Conservation (phyloP, 2,797 vertebrate species). For the Allobates femoralis region DNA sequence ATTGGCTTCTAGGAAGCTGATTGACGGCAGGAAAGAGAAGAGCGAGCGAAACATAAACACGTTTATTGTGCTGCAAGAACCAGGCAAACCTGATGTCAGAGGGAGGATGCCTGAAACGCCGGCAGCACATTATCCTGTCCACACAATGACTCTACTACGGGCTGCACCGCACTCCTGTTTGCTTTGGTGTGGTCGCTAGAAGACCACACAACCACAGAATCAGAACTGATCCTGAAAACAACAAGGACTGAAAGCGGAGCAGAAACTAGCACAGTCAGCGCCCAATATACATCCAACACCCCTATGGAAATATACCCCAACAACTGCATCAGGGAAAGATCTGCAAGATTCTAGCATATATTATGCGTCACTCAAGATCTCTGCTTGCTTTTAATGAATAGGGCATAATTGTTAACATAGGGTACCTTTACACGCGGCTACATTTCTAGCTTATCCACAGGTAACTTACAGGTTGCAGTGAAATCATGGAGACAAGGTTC, state of each 20-base stretch:
- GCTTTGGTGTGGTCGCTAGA: slow-evolving; percentile 18
- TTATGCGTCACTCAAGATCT: no score
- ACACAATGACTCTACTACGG: neutral
- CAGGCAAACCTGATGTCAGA: slow-evolving; percentile 49
- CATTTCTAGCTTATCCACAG: no score
- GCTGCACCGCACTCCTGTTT: neutral
- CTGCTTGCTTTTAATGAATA: no score
- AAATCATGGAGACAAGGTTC: no score
- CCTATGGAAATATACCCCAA: no score
- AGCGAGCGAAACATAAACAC: slow-evolving; percentile 21
- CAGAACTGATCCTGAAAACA: neutral
- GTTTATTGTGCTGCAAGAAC: slow-evolving; percentile 52
- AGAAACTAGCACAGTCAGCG: neutral
- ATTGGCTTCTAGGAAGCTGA: slow-evolving; percentile 28
- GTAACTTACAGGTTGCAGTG: no score
- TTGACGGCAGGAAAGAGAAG: neutral
- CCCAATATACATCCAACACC: no score
- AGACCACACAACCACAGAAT: slow-evolving; percentile 7
- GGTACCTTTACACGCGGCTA: no score
- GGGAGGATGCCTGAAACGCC: slow-evolving; percentile 44
- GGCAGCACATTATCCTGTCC: slow-evolving; percentile 14
- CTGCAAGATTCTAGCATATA: no score
- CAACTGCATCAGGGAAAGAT: no score
- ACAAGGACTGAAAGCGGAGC: neutral
- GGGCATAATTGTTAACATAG: no score